Conservation (phyloP, 2,888 invertebrate genomes). For the Pyrochroa serraticornis region DNA sequence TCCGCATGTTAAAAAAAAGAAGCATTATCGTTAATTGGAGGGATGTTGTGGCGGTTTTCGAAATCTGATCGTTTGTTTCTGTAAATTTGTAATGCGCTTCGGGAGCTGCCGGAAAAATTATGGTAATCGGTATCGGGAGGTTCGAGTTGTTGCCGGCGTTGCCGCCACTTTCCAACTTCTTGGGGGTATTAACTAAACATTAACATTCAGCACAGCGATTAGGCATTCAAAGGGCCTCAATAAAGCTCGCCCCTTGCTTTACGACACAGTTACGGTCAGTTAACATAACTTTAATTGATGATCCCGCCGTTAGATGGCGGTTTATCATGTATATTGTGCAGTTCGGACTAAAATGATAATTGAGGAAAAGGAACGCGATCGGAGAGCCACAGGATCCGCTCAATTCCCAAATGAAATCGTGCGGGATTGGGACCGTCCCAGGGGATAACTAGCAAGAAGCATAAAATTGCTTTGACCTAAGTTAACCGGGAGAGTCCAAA, state of each 20-base stretch:
- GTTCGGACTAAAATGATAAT: background rate
- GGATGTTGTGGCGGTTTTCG: slow-evolving; percentile 13
- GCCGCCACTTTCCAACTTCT: too few species aligned
- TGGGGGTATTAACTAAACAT: background rate
- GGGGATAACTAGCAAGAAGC: too few species aligned
- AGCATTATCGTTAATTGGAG: background rate
- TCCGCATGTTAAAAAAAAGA: background rate
- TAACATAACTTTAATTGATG: slow-evolving; percentile 27
- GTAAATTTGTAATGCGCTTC: slow-evolving; percentile 20
- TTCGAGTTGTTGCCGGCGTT: too few species aligned
- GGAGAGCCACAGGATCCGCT: too few species aligned
- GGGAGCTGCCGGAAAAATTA: too few species aligned
- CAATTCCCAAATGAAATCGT: too few species aligned
- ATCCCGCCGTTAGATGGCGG: slow-evolving; percentile 18
- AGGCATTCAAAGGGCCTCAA: slow-evolving; percentile 17
- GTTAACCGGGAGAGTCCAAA: too few species aligned
- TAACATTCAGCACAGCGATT: slow-evolving; percentile 14
- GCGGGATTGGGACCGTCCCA: too few species aligned
- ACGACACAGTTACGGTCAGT: slow-evolving; percentile 28
- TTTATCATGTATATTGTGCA: slow-evolving; percentile 15
- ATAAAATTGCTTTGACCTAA: too few species aligned
- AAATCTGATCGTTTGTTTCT: slow-evolving; percentile 40
- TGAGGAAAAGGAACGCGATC: too few species aligned
- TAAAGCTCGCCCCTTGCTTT: slow-evolving; percentile 25
- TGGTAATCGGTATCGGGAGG: too few species aligned